Base-by-base conservation (phyloP, 2,797 vertebrate species). In the Galaxias olidus region DNA sequence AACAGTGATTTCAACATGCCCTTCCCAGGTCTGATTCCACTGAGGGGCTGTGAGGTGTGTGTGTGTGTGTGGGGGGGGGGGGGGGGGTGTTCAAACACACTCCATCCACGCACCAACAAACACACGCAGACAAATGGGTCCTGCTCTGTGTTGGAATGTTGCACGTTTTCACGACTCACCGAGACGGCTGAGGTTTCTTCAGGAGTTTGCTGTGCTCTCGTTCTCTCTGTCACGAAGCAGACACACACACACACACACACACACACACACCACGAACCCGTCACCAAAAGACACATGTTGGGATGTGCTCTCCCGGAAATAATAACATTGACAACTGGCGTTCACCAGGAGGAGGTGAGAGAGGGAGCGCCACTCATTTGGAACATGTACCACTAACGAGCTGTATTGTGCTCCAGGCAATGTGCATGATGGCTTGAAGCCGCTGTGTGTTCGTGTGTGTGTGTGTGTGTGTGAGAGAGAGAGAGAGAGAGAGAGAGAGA, bases 371-470 rank as follows among this genome's bases (percentile, higher is more conserved):
- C 73, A 85, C 82, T 86, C 83, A 76, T 86, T 86, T 80, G 67
- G 61, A 77, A 83, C 80, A 71, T 85, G 84, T 82, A 80, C 69
- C 82, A 80, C 84, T 87, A 89, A 88, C 83, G 84, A 90, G 87
- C 86, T 87, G 85, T 87, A 86, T 87, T 86, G 86, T 88, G 87
- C 89, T 87, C 46, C 72, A 68, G 87, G 89, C 86, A 47, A 79
- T 73, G 79, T 89, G 83, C 84, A 74, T 80, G 88, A 87, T 88
- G 80, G 86, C 84, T 87, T 81, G 56, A 77, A 89, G 87, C 79
- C 52, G 61, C 76, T 69, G 51, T 68, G 69, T 42, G 44, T 54
- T 20, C 60, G 19, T 50, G 9, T 61, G 43, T 60, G 58, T 63
- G 49, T 68, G 69, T 68, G 59, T 66, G 63, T 68, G 65, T 48